phyloP scores from a whole-genome alignment of 2,888 invertebrate genomes.

The Cyclophora punctaria region DNA sequence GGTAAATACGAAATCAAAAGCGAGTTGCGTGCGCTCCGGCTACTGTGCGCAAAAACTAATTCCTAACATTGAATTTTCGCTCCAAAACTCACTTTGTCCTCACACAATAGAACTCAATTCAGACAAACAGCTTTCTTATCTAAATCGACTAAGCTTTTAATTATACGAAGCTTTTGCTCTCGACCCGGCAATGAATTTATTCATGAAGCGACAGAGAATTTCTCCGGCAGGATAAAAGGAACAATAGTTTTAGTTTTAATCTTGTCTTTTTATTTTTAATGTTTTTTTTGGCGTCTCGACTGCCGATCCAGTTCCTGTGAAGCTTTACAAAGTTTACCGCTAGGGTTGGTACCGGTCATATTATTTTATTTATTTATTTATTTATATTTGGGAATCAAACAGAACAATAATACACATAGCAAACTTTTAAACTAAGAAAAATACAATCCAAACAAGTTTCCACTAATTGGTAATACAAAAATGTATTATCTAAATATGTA shows the following conservation, averaged over 20 bases:
- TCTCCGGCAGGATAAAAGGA: slow-evolving; percentile 59
- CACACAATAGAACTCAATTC: slow-evolving; percentile 26
- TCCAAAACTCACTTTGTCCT: slow-evolving; percentile 34
- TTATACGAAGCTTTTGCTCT: slow-evolving; percentile 50
- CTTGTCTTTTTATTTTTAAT: slow-evolving; percentile 40
- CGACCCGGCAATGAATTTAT: slow-evolving; percentile 68
- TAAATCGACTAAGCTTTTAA: slow-evolving; percentile 46
- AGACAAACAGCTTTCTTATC: slow-evolving; percentile 25
- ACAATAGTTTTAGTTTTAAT: slow-evolving; percentile 72
- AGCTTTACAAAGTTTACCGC: slow-evolving; percentile 38
- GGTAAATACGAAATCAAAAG: too few relatives aligned
- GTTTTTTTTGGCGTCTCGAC: slow-evolving; percentile 41
- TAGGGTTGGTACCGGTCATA: slow-evolving; percentile 21
- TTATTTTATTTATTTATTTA: too few relatives aligned
- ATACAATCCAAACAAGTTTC: too few relatives aligned
- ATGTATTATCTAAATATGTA: too few relatives aligned
- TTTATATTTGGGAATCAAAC: too few relatives aligned
- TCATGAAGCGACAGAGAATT: slow-evolving; percentile 62
- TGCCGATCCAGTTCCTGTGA: slow-evolving; percentile 53
- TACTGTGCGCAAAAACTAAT: slow-evolving; percentile 44
- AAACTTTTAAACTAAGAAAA: too few relatives aligned
- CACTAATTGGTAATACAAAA: too few relatives aligned
- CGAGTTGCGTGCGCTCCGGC: slow-evolving; percentile 38
- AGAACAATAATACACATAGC: too few relatives aligned
- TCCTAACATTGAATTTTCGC: slow-evolving; percentile 11